A percentile compares a stretch with the other conserved stretches of the same genome.
phyloP scores from a whole-genome alignment of 2,113 vertebrate genomes.

The Proteles cristata region DNA sequence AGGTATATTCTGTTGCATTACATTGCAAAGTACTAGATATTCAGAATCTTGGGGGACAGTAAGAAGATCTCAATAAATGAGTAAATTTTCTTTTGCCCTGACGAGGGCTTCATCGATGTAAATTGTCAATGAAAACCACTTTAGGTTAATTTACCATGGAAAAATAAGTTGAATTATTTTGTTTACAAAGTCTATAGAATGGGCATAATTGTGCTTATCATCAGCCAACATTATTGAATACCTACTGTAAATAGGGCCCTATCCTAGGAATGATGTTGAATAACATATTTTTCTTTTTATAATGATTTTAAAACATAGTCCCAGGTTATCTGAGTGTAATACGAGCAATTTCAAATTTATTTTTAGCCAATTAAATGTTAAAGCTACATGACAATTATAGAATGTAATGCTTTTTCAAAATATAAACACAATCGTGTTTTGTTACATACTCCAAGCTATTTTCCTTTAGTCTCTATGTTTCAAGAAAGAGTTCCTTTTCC shows the following conservation, averaged over 20 bases:
- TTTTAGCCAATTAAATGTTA: constrained; percentile 27
- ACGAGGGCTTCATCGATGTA: constrained; percentile 3
- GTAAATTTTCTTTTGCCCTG: background rate
- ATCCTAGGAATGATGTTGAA: background rate
- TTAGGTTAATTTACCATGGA: constrained; percentile 25
- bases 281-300: background rate
- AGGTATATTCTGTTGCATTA: background rate
- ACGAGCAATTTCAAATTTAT: background rate
- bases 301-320: background rate
- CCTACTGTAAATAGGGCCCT: background rate
- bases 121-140: background rate
- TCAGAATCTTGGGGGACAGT: background rate
- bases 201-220: background rate
- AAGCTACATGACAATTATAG: background rate
- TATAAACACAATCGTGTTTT: background rate
- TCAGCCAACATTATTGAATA: background rate
- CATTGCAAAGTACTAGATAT: background rate
- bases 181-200: background rate
- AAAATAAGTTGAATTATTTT: background rate
- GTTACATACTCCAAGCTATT: background rate
- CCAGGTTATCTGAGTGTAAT: background rate
- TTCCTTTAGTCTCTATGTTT: background rate
- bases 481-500: background rate
- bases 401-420: constrained; percentile 16
- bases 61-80: background rate